Conservation (phyloP, 2,113 vertebrate species). For the Zosterops lateralis region DNA sequence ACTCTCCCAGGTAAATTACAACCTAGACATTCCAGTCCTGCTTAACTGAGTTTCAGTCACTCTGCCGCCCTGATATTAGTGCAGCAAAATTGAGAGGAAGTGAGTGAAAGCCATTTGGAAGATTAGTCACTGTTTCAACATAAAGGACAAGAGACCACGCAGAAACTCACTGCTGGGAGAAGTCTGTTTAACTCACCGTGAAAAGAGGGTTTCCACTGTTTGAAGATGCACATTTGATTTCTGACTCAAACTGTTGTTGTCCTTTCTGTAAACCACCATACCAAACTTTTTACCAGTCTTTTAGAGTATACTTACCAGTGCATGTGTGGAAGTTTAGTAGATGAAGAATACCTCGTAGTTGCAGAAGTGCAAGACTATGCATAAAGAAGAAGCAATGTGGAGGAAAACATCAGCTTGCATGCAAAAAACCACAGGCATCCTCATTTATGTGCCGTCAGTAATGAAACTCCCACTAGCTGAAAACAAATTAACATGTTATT, state of each 20-base stretch:
- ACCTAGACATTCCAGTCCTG: neutral
- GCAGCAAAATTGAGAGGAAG: neutral
- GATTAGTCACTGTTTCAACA: neutral
- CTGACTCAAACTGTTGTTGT: neutral
- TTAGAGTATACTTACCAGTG: neutral
- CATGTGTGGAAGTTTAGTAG: neutral
- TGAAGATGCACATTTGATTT: neutral
- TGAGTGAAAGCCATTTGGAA: neutral
- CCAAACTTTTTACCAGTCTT: neutral
- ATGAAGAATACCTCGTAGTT: neutral
- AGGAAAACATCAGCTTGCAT: neutral
- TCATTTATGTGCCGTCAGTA: neutral
- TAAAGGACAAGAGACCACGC: neutral
- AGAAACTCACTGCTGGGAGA: neutral
- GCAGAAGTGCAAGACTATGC: neutral
- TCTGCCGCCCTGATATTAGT: neutral
- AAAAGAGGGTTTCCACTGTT: neutral
- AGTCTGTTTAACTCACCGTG: neutral
- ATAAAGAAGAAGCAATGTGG: neutral
- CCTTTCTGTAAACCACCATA: neutral
- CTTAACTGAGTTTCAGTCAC: constrained; percentile 11
- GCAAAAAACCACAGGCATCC: neutral
- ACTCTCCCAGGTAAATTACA: constrained; percentile 17
- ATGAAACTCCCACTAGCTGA: constrained; percentile 3
- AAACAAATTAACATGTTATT: neutral